phyloP scores from a whole-genome alignment of 2,888 invertebrate species.

The Leptogaster cylindrica region DNA sequence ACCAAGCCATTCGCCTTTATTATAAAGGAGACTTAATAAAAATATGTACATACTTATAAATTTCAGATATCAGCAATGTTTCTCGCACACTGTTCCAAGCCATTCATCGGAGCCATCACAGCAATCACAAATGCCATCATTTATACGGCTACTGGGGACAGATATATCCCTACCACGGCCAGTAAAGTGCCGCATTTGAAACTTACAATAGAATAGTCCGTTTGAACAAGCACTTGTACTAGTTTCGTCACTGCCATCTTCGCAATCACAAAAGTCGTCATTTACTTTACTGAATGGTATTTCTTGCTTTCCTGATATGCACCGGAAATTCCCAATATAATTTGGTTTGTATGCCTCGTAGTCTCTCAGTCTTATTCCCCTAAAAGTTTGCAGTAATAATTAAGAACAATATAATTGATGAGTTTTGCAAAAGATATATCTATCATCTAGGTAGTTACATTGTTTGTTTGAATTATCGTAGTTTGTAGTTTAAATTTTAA shows the following conservation, averaged over 20 bases:
- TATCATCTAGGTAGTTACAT: no score
- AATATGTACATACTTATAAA: not conserved
- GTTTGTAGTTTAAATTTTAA: no score
- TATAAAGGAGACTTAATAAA: not conserved
- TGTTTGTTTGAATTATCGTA: no score
- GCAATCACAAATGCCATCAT: constrained; percentile 94
- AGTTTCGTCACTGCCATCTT: constrained; percentile 78
- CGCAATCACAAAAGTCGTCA: constrained; percentile 88
- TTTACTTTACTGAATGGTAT: constrained; percentile 70
- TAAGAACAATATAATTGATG: no score
- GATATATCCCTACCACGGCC: constrained; percentile 58
- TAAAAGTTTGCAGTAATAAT: constrained; percentile 47
- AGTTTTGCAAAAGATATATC: no score
- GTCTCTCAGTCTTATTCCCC: constrained; percentile 61
- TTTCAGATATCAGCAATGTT: constrained; percentile 22
- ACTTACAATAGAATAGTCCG: constrained; percentile 74
- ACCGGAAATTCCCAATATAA: constrained; percentile 61
- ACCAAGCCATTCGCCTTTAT: no score
- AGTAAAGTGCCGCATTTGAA: constrained; percentile 59
- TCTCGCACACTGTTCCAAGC: constrained; percentile 51
- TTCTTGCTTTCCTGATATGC: constrained; percentile 61
- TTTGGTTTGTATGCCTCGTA: constrained; percentile 62
- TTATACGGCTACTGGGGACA: constrained; percentile 81
- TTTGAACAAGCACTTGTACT: constrained; percentile 89
- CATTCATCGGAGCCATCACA: constrained; percentile 93